Evolutionary conservation across 53 echinoderm and acorn worm species (phyloP).

Genomic region (Holothuria leucospilota): DNA sequence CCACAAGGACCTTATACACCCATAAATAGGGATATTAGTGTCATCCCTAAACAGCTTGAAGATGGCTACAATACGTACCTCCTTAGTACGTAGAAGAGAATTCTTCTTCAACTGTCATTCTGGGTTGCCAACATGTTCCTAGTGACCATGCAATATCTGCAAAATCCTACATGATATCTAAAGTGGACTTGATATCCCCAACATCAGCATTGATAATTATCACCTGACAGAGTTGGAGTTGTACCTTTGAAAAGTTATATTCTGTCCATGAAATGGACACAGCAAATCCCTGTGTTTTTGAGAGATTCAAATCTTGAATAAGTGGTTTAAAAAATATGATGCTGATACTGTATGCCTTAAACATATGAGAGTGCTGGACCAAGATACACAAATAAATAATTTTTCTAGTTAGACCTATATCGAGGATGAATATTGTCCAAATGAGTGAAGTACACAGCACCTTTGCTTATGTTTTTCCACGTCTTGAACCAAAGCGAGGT

Average conservation of each 20-base stretch:
- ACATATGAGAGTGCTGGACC: too few species aligned
- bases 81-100: background rate
- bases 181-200: background rate
- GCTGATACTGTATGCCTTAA: too few species aligned
- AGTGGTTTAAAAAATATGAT: too few species aligned
- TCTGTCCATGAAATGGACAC: background rate
- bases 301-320: background rate
- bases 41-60: constrained; percentile 41
- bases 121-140: constrained; percentile 32
- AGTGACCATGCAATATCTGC: constrained; percentile 52
- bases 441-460: constrained; percentile 24
- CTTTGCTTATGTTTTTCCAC: constrained; percentile 31
- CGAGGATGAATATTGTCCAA: constrained; percentile 26
- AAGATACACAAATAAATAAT: too few species aligned
- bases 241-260: background rate
- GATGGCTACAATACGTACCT: constrained; percentile 49
- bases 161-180: constrained; percentile 6
- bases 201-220: constrained; percentile 31
- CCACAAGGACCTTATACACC: constrained; percentile 59
- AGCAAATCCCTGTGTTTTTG: constrained; percentile 18
- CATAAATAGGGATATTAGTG: constrained; percentile 41
- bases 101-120: background rate
- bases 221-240: background rate
- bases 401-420: background rate
- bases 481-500: background rate